phyloP scores from a whole-genome alignment of 2,797 vertebrate genomes.

The Acipenser oxyrinchus region DNA sequence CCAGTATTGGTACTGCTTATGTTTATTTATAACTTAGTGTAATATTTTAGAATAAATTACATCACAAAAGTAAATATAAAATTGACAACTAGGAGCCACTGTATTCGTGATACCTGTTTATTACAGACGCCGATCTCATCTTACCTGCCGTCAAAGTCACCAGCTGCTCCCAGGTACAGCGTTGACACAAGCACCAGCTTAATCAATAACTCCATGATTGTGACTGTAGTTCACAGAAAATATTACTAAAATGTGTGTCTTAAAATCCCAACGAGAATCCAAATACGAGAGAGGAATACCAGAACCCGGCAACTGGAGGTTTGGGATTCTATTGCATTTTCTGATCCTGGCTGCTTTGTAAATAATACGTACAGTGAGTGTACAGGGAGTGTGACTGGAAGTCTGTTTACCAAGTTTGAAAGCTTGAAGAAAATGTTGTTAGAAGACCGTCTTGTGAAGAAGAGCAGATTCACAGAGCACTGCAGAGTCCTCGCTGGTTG shows the following conservation, averaged over 20 bases:
- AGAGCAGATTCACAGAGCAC: too few species aligned
- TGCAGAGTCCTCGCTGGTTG: too few species aligned
- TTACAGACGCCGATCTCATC: slow-evolving; percentile 13
- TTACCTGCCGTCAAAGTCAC: slow-evolving; percentile 86
- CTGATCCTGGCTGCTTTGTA: neutral
- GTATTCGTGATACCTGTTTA: neutral
- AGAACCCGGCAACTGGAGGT: slow-evolving; percentile 31
- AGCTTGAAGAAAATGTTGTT: too few species aligned
- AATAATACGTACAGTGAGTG: too few species aligned
- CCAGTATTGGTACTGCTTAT: too few species aligned
- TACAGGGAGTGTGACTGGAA: too few species aligned
- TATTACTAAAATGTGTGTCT: slow-evolving; percentile 4
- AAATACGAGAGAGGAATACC: slow-evolving; percentile 1
- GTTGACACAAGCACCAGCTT: slow-evolving; percentile 58
- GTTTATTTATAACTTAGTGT: too few species aligned
- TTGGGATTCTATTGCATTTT: neutral
- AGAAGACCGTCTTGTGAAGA: too few species aligned
- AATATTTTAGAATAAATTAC: too few species aligned
- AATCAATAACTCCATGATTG: slow-evolving; percentile 59
- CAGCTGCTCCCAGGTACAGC: slow-evolving; percentile 59
- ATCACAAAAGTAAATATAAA: too few species aligned
- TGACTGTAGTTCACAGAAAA: neutral
- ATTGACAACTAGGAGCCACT: neutral
- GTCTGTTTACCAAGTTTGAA: too few species aligned
- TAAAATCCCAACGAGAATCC: slow-evolving; percentile 31